Evolutionary conservation across 2,888 invertebrate genomes (phyloP).

Genomic region (Acleris emargana): DNA sequence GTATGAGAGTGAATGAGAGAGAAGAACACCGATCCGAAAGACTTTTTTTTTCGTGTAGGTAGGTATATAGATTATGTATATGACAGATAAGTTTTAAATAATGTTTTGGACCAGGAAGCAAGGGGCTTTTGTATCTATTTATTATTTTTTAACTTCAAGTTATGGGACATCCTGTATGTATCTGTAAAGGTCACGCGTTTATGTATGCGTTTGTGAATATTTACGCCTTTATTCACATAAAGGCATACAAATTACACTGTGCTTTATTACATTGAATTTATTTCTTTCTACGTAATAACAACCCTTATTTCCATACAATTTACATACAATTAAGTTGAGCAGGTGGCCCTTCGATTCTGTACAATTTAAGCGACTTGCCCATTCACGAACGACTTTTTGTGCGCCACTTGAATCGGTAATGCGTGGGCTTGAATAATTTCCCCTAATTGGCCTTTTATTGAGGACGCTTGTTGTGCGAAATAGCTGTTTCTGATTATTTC

Average conservation of each 20-base stretch:
- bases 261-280: neutral
- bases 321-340: conserved; percentile 52
- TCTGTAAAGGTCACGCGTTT: too few species aligned
- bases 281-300: conserved; percentile 8
- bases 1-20: too few species aligned
- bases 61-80: too few species aligned
- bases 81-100: too few species aligned
- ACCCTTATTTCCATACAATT: conserved; percentile 58
- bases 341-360: conserved; percentile 17
- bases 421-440: conserved; percentile 15
- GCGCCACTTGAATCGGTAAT: conserved; percentile 17
- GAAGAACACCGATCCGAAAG: too few species aligned
- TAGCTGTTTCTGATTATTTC: neutral
- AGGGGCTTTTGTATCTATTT: too few species aligned
- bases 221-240: too few species aligned
- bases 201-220: too few species aligned
- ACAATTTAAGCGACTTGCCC: conserved; percentile 12
- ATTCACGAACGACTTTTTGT: conserved; percentile 14
- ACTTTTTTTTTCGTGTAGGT: too few species aligned
- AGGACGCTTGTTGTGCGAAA: conserved; percentile 9
- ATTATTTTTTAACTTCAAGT: too few species aligned
- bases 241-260: neutral
- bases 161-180: too few species aligned
- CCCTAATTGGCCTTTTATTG: conserved; percentile 16
- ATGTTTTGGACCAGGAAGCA: too few species aligned